phyloP scores from a whole-genome alignment of 2,888 invertebrate species.

The Lymantria dispar region DNA sequence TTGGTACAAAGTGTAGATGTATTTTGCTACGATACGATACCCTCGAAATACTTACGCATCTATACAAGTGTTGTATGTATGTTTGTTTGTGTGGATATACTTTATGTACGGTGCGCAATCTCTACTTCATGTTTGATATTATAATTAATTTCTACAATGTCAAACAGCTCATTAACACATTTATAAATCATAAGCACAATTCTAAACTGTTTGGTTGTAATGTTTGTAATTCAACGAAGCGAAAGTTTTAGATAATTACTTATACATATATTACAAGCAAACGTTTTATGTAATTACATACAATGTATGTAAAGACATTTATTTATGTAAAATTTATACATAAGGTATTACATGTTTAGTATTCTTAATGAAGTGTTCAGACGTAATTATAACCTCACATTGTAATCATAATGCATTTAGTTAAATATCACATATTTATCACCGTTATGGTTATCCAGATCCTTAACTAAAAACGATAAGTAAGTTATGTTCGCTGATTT shows the following conservation, averaged over 20 bases:
- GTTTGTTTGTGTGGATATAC: slow-evolving; percentile 44
- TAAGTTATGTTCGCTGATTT: no score
- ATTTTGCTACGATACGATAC: slow-evolving; percentile 28
- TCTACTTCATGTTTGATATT: slow-evolving; percentile 9
- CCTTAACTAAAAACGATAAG: no score
- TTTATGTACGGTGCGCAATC: background rate
- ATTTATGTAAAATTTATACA: slow-evolving; percentile 15
- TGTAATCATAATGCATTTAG: slow-evolving; percentile 21
- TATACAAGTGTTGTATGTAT: slow-evolving; percentile 48
- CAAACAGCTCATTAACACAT: slow-evolving; percentile 2
- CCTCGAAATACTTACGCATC: slow-evolving; percentile 34
- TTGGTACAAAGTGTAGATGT: slow-evolving; percentile 66
- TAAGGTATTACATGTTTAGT: slow-evolving; percentile 19
- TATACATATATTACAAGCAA: slow-evolving; percentile 16
- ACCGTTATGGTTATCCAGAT: background rate
- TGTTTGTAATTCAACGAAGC: slow-evolving; percentile 3
- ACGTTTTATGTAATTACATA: slow-evolving; percentile 23
- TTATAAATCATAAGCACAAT: slow-evolving; percentile 3
- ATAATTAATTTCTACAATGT: slow-evolving; percentile 6
- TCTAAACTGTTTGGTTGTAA: slow-evolving; percentile 13
- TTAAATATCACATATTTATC: background rate
- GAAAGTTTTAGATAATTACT: background rate
- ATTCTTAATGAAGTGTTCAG: slow-evolving; percentile 34
- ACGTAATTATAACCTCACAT: slow-evolving; percentile 25
- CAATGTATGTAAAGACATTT: slow-evolving; percentile 27